Percentiles rank a stretch among this genome's conserved stretches.
Evolutionary conservation across 2,888 invertebrate genomes (phyloP).

Genomic region (Criorhina ranunculi): DNA sequence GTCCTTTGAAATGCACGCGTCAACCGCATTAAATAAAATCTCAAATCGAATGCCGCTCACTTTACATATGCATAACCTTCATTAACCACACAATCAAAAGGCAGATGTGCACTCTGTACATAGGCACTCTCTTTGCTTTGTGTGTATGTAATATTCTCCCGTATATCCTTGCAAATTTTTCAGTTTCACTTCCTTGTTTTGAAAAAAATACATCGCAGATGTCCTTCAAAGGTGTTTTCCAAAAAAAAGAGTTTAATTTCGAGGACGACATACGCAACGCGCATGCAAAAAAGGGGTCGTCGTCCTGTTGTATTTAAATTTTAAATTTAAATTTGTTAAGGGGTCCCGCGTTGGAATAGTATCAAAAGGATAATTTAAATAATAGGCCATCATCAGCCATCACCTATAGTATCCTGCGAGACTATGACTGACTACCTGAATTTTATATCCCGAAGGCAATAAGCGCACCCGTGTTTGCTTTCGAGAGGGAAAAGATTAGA

Average conservation of each 20-base stretch:
- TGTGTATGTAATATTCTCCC: conserved; percentile 58
- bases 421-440: conserved; percentile 67
- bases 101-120: conserved; percentile 63
- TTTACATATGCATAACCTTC: conserved; percentile 39
- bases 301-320: conserved; percentile 70
- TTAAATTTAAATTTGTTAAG: conserved; percentile 70
- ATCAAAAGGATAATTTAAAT: conserved; percentile 76
- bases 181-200: conserved; percentile 74
- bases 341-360: conserved; percentile 54
- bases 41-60: conserved; percentile 50
- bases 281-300: conserved; percentile 79
- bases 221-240: conserved; percentile 81
- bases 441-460: conserved; percentile 55
- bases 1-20: conserved; percentile 51
- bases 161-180: conserved; percentile 76
- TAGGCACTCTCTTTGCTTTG: conserved; percentile 44
- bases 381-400: conserved; percentile 72
- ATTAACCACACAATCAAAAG: conserved; percentile 48
- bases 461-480: conserved; percentile 48
- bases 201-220: conserved; percentile 81
- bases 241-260: conserved; percentile 77
- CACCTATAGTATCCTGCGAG: conserved; percentile 58
- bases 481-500: conserved; percentile 59
- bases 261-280: conserved; percentile 72
- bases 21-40: conserved; percentile 50